phyloP scores from a whole-genome alignment of 2,797 vertebrate genomes.

The Emys orbicularis region DNA sequence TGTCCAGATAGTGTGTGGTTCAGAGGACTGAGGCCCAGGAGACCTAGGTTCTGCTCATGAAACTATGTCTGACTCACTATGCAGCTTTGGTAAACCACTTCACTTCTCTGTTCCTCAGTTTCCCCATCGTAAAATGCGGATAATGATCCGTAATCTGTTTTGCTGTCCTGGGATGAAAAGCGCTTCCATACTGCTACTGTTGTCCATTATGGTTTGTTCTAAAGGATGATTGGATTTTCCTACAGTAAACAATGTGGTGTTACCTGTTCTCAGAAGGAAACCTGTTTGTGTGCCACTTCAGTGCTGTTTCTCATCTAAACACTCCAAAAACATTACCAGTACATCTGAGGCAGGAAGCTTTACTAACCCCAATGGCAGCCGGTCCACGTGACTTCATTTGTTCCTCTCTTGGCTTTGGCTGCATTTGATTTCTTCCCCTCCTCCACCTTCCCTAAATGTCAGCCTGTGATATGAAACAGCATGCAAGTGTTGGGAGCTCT shows the following conservation, averaged over 20 bases:
- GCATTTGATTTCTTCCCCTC: conserved; percentile 70
- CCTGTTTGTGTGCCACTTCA: neutral
- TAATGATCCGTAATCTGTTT: neutral
- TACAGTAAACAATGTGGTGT: neutral
- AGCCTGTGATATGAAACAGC: conserved; percentile 73
- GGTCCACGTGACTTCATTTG: conserved; percentile 82
- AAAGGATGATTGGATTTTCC: neutral
- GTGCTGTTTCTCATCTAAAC: conserved; percentile 69
- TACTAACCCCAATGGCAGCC: conserved; percentile 74
- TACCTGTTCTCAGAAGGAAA: neutral
- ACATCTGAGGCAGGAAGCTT: conserved; percentile 69
- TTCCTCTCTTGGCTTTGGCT: conserved; percentile 79
- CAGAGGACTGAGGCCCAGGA: neutral
- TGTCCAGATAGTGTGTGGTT: neutral
- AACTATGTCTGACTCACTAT: neutral
- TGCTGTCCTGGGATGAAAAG: neutral
- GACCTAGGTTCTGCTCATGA: neutral
- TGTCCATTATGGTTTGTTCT: neutral
- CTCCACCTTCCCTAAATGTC: conserved; percentile 75
- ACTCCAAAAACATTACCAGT: conserved; percentile 18
- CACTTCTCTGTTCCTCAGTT: neutral
- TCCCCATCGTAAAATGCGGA: neutral
- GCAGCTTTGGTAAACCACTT: conserved; percentile 19
- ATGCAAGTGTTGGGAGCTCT: conserved; percentile 69
- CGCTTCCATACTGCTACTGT: neutral